Evolutionary conservation across 2,113 vertebrate genomes (phyloP).

Genomic region (Martes martes): DNA sequence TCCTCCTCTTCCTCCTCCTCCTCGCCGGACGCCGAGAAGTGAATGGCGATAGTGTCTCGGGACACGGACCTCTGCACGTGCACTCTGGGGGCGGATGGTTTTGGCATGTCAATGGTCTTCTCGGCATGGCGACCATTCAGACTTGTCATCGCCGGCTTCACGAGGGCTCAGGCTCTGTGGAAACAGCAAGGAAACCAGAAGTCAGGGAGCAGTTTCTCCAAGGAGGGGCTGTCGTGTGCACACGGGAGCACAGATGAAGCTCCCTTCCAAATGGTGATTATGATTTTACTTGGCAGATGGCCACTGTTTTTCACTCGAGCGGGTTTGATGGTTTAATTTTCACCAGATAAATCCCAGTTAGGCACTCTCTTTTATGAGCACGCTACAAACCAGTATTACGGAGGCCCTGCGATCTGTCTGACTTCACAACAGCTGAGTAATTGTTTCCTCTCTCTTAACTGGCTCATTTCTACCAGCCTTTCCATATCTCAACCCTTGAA

Average conservation of each 20-base stretch:
- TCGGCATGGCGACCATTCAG: constrained; percentile 92
- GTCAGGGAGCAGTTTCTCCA: constrained; percentile 23
- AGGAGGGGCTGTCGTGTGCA: background rate
- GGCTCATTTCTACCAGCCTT: background rate
- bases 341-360: constrained; percentile 12
- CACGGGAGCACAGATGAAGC: background rate
- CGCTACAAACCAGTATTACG: background rate
- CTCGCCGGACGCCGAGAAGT: constrained; percentile 96
- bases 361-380: constrained; percentile 38
- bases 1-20: constrained; percentile 98
- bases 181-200: constrained; percentile 36
- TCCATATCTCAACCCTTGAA: background rate
- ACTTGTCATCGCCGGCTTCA: constrained; percentile 94
- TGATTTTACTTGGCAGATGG: background rate
- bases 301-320: background rate
- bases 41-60: constrained; percentile 97
- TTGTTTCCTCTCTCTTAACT: background rate
- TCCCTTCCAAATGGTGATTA: background rate
- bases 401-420: background rate
- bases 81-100: constrained; percentile 91
- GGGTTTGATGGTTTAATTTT: constrained; percentile 43
- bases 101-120: constrained; percentile 86
- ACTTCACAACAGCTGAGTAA: background rate
- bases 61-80: constrained; percentile 97
- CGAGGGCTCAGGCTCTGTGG: constrained; percentile 87